Percentiles rank a stretch among this genome's conserved stretches.
These are phyloP conservation scores for Hydractinia symbiolongicarpus DNA, from an alignment of 30 jellyfish, hydroid and myxozoan species.

Conservation along the genomic window DNA sequence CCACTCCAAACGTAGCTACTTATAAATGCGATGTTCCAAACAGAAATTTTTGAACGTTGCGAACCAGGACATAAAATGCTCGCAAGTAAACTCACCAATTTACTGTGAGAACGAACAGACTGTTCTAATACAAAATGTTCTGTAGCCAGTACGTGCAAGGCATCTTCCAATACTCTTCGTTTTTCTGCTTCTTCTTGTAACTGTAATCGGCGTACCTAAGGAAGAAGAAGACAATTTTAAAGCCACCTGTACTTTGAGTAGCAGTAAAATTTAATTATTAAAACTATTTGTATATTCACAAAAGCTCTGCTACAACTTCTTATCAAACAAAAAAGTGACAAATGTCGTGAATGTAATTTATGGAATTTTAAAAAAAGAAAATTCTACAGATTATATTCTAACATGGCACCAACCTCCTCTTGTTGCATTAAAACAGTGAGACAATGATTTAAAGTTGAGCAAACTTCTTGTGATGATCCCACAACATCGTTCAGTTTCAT, in stretches of 20 bases:
- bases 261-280: background rate
- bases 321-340: no score
- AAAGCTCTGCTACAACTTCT: no score
- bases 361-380: background rate
- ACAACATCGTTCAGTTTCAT: constrained; percentile 85
- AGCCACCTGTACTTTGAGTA: background rate
- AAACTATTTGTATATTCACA: background rate
- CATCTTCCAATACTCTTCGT: constrained; percentile 92
- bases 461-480: constrained; percentile 86
- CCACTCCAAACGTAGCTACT: no score
- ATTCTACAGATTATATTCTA: background rate
- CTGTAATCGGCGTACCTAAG: constrained; percentile 83
- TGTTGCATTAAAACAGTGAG: constrained; percentile 85
- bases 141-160: constrained; percentile 89
- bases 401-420: constrained; percentile 67
- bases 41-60: background rate
- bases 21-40: no score
- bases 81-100: constrained; percentile 1
- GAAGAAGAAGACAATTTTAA: background rate
- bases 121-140: constrained; percentile 93
- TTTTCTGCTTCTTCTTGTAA: constrained; percentile 93
- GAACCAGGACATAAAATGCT: background rate
- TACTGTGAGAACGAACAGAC: constrained; percentile 47
- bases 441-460: constrained; percentile 82
- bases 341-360: background rate